Percentiles rank a stretch among this genome's conserved stretches.
phyloP scores from a whole-genome alignment of 2,888 invertebrate species.

The Ganaspis brasiliensis region DNA sequence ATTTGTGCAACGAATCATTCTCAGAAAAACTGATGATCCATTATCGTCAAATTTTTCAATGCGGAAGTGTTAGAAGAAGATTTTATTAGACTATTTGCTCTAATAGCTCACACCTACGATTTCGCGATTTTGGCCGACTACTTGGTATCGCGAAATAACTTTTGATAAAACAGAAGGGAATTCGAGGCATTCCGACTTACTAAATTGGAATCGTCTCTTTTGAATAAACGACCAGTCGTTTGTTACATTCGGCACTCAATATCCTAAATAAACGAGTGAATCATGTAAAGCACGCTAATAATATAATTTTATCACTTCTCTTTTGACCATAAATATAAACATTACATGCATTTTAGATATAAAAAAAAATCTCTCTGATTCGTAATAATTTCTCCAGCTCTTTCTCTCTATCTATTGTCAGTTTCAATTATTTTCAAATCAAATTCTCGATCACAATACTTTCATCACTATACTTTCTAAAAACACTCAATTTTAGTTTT shows the following conservation, averaged over 20 bases:
- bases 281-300: slow-evolving; percentile 32
- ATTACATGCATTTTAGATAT: background rate
- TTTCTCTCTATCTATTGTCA: too few species aligned
- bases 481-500: too few species aligned
- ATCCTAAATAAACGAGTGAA: slow-evolving; percentile 33
- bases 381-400: background rate
- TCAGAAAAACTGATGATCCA: background rate
- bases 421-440: too few species aligned
- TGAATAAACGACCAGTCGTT: slow-evolving; percentile 33
- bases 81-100: slow-evolving; percentile 32
- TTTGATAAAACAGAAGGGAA: slow-evolving; percentile 42
- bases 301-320: slow-evolving; percentile 38
- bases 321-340: slow-evolving; percentile 26
- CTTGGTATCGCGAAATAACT: slow-evolving; percentile 44
- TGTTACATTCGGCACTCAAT: slow-evolving; percentile 40
- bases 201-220: slow-evolving; percentile 25
- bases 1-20: slow-evolving; percentile 24
- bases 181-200: slow-evolving; percentile 39
- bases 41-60: slow-evolving; percentile 23
- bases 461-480: too few species aligned
- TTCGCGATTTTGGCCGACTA: slow-evolving; percentile 19
- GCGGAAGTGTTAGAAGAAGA: slow-evolving; percentile 26
- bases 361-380: background rate
- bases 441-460: too few species aligned
- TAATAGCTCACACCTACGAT: slow-evolving; percentile 36